These are phyloP conservation scores for Cantharis lateralis DNA, from an alignment of 2,888 invertebrate species.

Conservation along the genomic window DNA sequence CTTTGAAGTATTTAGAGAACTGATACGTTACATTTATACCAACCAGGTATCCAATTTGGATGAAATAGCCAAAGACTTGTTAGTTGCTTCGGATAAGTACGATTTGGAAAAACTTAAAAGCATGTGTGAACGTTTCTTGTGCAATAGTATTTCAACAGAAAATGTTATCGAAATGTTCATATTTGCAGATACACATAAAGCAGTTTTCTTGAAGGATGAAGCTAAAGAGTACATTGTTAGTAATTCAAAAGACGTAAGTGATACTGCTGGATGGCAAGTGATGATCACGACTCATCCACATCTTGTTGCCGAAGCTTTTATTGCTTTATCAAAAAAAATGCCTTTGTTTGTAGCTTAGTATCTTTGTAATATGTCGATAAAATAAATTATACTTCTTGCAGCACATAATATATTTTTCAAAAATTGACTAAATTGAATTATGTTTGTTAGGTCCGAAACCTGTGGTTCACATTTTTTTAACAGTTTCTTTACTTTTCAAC, in stretches of 20 bases:
- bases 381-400: no score
- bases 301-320: not conserved
- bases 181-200: not conserved
- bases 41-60: constrained; percentile 94
- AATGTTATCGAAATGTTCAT: not conserved
- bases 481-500: no score
- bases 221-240: not conserved
- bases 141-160: not conserved
- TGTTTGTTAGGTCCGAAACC: no score
- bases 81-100: constrained; percentile 59
- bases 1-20: constrained; percentile 95
- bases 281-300: not conserved
- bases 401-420: no score
- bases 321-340: not conserved
- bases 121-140: not conserved
- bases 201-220: not conserved
- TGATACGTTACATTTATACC: constrained; percentile 98
- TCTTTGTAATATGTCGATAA: no score
- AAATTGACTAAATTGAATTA: no score
- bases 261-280: not conserved
- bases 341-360: no score
- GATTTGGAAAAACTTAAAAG: not conserved
- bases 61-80: constrained; percentile 97
- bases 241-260: not conserved
- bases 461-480: no score